Evolutionary conservation across 2,797 vertebrate species (phyloP), one percentile per base, ranked within the genome.

Genomic region (Gastrophryne carolinensis): DNA sequence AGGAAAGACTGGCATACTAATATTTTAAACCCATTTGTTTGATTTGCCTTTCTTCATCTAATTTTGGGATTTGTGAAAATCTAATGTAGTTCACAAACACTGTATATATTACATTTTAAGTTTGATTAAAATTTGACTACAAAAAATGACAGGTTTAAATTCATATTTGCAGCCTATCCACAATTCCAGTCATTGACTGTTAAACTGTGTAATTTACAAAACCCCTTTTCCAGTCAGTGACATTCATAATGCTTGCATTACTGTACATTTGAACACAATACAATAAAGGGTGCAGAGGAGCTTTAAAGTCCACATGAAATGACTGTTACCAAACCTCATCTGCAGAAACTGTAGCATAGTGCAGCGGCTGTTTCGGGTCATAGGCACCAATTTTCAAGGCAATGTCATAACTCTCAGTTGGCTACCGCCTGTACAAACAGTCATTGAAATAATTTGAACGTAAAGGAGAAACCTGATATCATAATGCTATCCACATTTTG

Each of bases 371-470:
- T 68, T 53, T 32, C 9, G 49, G 56, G 29, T 32, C 17, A 11
- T 17, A 41, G 56, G 35, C 3, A 26, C 53, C 27, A 63, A 58
- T 71, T 58, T 56, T 56, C 15, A 15, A 29, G 58, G 50, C 53
- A 30, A 72, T 72, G 61, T 66, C 39, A 49, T 64, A 63, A 57
- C 52, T n/a, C 24, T 27, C 27, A 17, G 56, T 49, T 62, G 30
- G 67, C 75, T 71, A 72, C 75, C 72, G 49, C 60, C 75, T 72
- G 65, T 72, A 72, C 67, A 91, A 91, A 86, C 84, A 89, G 89
- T 86, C 89, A 90, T 91, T 91, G 90, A 92, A 91, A 91, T 89
- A 91, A 92, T 90, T 90, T 89, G 87, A 88, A 90, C 87, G 90
- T 89, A 87, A n/a, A 88, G 84, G 73, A 84, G 90, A 88, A 92